Conservation (phyloP, 2,888 invertebrate species). For the Drosophila mimetica region DNA sequence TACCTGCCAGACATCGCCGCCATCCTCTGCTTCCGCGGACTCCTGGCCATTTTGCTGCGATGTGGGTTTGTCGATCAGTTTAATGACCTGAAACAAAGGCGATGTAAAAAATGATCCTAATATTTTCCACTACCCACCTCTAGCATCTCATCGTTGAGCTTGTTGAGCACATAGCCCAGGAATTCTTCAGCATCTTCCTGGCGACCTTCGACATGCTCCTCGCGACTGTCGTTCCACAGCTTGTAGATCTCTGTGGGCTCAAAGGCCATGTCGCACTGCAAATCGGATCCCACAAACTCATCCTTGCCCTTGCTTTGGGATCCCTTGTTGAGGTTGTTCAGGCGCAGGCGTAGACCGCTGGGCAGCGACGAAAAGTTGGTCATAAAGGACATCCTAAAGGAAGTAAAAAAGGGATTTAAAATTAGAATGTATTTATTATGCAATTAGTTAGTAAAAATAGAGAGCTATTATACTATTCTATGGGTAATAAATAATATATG, state of each 20-base stretch:
- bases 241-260: constrained; percentile 95
- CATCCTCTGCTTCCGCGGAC: constrained; percentile 83
- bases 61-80: constrained; percentile 86
- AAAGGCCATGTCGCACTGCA: constrained; percentile 91
- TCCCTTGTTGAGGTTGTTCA: constrained; percentile 83
- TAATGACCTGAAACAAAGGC: constrained; percentile 85
- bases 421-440: too few species aligned
- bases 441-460: too few species aligned
- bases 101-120: too few species aligned
- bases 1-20: constrained; percentile 85
- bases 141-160: constrained; percentile 98
- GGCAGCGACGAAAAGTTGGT: constrained; percentile 91
- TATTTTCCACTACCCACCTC: constrained; percentile 86
- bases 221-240: constrained; percentile 91
- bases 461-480: too few species aligned
- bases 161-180: constrained; percentile 95
- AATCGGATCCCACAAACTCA: constrained; percentile 85
- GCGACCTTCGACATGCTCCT: constrained; percentile 91
- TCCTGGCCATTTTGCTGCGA: constrained; percentile 85
- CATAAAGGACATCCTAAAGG: constrained; percentile 86
- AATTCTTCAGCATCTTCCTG: constrained; percentile 99
- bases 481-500: too few species aligned
- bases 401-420: constrained; percentile 58
- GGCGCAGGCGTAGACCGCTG: constrained; percentile 85
- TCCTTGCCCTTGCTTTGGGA: constrained; percentile 81